Conservation (phyloP, 2,888 invertebrate genomes). For the Drosophila kambysellisi region DNA sequence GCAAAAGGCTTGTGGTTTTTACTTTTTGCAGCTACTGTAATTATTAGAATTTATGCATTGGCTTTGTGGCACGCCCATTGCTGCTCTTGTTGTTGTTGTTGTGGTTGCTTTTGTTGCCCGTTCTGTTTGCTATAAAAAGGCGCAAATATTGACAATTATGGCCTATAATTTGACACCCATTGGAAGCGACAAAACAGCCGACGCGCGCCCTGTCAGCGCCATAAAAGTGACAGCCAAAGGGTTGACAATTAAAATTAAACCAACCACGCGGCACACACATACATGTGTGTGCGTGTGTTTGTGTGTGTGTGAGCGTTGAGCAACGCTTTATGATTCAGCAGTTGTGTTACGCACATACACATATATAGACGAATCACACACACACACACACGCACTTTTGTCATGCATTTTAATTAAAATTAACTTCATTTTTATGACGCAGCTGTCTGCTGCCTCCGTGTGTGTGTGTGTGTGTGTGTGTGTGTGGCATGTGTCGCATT, state of each 20-base stretch:
- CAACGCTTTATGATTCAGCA: conserved; percentile 73
- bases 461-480: conserved; percentile 12
- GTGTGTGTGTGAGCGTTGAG: conserved; percentile 19
- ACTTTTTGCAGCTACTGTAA: conserved; percentile 57
- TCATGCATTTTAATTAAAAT: conserved; percentile 80
- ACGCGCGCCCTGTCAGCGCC: conserved; percentile 41
- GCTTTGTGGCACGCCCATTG: conserved; percentile 20
- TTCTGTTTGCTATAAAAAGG: conserved; percentile 44
- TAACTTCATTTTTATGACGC: conserved; percentile 79
- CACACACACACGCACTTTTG: conserved; percentile 58
- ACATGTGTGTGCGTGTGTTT: conserved; percentile 2
- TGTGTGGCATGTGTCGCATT: conserved; percentile 53
- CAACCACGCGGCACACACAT: conserved; percentile 37
- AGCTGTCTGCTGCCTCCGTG: conserved; percentile 28
- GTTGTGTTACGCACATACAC: conserved; percentile 30
- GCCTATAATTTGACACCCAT: conserved; percentile 80
- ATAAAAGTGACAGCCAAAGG: conserved; percentile 70
- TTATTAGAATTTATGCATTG: conserved; percentile 77
- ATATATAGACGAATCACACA: conserved; percentile 8
- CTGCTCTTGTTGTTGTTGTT: conserved; percentile 14
- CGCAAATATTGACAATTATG: conserved; percentile 81
- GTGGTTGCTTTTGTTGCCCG: conserved; percentile 2
- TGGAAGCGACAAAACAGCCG: conserved; percentile 48
- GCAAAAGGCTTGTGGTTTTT: conserved; percentile 48
- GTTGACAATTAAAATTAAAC: conserved; percentile 77